phyloP scores from a whole-genome alignment of 2,888 invertebrate genomes.

The Marronus borbonicus region DNA sequence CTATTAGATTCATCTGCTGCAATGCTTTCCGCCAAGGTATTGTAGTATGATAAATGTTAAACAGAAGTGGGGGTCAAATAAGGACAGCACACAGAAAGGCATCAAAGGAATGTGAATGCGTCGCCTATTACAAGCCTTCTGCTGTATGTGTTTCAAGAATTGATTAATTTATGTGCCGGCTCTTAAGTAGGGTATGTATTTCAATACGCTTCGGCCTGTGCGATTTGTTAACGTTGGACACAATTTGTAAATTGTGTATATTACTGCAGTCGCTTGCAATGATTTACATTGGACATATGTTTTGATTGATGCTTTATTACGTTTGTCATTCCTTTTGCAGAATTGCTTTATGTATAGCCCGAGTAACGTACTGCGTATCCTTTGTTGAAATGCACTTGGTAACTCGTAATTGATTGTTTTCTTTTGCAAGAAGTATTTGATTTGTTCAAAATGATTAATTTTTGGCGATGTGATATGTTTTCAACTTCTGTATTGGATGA shows the following conservation, averaged over 20 bases:
- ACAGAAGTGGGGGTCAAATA: conserved; percentile 20
- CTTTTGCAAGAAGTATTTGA: too few relatives aligned
- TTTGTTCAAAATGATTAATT: too few relatives aligned
- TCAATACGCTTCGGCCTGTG: conserved; percentile 29
- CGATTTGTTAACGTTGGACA: conserved; percentile 33
- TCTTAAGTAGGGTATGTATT: conserved; percentile 24
- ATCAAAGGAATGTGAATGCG: conserved; percentile 28
- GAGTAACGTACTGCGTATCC: too few relatives aligned
- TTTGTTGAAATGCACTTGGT: too few relatives aligned
- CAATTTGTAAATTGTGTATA: conserved; percentile 21
- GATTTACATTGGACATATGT: conserved; percentile 25
- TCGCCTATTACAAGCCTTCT: conserved; percentile 31
- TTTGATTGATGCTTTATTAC: conserved; percentile 8
- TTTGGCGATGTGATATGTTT: too few relatives aligned
- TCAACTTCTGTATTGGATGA: too few relatives aligned
- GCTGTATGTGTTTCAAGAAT: conserved; percentile 18
- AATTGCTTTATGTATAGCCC: not conserved
- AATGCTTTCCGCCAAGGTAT: conserved; percentile 8
- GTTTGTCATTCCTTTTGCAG: not conserved
- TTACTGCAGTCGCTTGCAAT: conserved; percentile 17
- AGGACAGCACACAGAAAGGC: conserved; percentile 11
- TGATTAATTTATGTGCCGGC: conserved; percentile 34
- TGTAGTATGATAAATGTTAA: conserved; percentile 23
- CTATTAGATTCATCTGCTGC: conserved; percentile 20
- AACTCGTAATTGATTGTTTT: too few relatives aligned